phyloP scores from a whole-genome alignment of 2,113 vertebrate species.

The Ammospiza caudacuta region DNA sequence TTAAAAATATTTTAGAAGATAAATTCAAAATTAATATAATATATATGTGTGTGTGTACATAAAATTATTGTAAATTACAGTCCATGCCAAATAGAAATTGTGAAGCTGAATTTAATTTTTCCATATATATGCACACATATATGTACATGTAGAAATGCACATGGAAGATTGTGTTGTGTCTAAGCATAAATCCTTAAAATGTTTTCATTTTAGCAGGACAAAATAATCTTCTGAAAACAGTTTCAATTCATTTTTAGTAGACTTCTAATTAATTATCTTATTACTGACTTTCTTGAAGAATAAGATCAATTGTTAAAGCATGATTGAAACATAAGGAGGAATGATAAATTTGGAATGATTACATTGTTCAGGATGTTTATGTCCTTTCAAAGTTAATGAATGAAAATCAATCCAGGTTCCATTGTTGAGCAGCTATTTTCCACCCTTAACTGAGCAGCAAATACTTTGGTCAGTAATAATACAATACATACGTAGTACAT shows the following conservation, averaged over 20 bases:
- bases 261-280: neutral
- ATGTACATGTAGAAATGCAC: fast-evolving
- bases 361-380: neutral
- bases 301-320: neutral
- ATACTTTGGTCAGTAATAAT: conserved; percentile 5
- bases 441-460: neutral
- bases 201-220: neutral
- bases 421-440: neutral
- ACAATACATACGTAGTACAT: neutral
- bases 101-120: neutral
- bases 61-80: neutral
- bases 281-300: neutral
- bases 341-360: neutral
- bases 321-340: neutral
- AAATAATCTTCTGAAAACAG: neutral
- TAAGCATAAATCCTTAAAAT: neutral
- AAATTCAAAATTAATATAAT: neutral
- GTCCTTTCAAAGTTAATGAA: conserved; percentile 25
- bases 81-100: neutral
- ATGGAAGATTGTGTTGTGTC: neutral
- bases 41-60: too few species aligned
- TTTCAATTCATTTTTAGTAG: neutral
- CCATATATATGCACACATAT: neutral
- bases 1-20: neutral
- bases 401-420: conserved; percentile 11